phyloP scores from a whole-genome alignment of 2,113 vertebrate genomes.

The Tympanuchus pallidicinctus region DNA sequence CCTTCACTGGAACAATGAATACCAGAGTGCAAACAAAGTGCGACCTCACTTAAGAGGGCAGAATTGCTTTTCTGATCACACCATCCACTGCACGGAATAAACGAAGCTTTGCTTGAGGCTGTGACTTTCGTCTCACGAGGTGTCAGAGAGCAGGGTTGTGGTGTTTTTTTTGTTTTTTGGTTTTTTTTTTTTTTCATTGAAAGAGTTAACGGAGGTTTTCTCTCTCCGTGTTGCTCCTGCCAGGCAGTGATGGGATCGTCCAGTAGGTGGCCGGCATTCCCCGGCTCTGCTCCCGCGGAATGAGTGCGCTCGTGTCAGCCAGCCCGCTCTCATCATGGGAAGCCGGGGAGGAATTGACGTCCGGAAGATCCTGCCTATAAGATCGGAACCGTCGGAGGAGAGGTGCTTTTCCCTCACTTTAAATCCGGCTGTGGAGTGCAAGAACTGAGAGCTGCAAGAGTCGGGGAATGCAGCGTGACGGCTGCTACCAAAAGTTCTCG shows the following conservation, averaged over 20 bases:
- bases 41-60: background rate
- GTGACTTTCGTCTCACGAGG: background rate
- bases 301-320: conserved; percentile 9
- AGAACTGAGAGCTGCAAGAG: conserved; percentile 47
- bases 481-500: conserved; percentile 66
- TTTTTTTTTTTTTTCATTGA: background rate
- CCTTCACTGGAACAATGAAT: background rate
- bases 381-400: conserved; percentile 62
- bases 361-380: conserved; percentile 72
- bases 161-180: no score
- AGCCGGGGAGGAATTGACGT: conserved; percentile 67
- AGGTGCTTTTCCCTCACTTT: conserved; percentile 67
- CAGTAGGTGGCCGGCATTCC: conserved; percentile 81
- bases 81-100: background rate
- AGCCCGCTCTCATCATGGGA: background rate
- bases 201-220: background rate
- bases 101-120: accelerated
- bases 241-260: conserved; percentile 64
- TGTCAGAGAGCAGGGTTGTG: no score
- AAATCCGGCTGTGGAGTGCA: conserved; percentile 45
- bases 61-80: background rate
- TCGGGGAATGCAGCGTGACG: conserved; percentile 32
- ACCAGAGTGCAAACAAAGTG: background rate
- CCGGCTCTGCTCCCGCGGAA: conserved; percentile 28
- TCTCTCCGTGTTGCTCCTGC: no score